Evolutionary conservation across 2,888 invertebrate species (phyloP), one percentile per base, ranked within the genome.

Genomic region (Fabriciana adippe): DNA sequence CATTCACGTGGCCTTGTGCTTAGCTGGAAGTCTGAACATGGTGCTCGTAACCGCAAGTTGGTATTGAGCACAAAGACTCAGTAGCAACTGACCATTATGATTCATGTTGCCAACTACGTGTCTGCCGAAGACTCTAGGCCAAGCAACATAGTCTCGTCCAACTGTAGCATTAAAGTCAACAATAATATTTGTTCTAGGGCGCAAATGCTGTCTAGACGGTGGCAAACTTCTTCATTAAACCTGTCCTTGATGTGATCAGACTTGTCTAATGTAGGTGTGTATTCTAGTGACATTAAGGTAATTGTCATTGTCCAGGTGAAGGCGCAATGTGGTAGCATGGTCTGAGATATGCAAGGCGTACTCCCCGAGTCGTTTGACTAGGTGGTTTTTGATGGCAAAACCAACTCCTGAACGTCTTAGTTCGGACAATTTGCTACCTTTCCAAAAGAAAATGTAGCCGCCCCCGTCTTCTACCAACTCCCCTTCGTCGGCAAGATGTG

Each of bases 81-180:
- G 69, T 3, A 78, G 60, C 8, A 74, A 16, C 15, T 69, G 72
- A 0, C 78, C 77, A 51, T 76, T 78, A 45, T 70, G 73, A 41
- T 78, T 79, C 73, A 74, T 76, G 6, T 67, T 74, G 0, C 76
- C 77, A 8, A 77, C 60, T 1, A 76, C 78, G 55, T 80, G 77
- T 62, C 71, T 70, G 0, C 76, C 75, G 16, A 78, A 26, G 0
- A 76, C 74, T 8, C 45, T 59, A 1, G 63, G 53, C 70, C 69
- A 69, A 0, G 66, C 66, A 13, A 63, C 55, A 48, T n/a, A 67
- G n/a, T 70, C 73, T 4, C 45, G 51, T 0, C 72, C 72, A 11
- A 75, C 69, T 59, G 3, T 16, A 0, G 59, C 59, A 11, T 59
- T 59, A 50, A 59, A 59, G 26, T 59, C 59, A 47, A n/a, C 59